phyloP scores from a whole-genome alignment of 2,113 vertebrate genomes.

The Malaclemys terrapin region DNA sequence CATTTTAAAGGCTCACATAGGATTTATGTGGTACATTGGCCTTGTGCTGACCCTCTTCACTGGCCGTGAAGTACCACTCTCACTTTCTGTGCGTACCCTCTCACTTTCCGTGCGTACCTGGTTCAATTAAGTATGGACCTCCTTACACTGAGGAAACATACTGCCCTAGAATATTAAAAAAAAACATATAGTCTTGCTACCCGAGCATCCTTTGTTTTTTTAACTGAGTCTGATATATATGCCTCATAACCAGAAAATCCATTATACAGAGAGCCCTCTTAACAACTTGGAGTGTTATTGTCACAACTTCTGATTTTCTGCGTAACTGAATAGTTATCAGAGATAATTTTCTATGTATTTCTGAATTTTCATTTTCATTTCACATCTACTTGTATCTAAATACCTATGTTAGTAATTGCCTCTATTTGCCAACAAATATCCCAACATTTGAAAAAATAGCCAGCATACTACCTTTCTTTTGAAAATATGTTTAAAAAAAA shows the following conservation, averaged over 20 bases:
- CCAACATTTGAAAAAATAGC: neutral
- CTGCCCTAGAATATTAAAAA: neutral
- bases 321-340: neutral
- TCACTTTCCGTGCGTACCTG: neutral
- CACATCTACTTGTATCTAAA: neutral
- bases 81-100: neutral
- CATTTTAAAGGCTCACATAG: neutral
- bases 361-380: neutral
- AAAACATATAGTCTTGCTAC: neutral
- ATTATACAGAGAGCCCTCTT: neutral
- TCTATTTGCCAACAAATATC: neutral
- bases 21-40: neutral
- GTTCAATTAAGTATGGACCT: neutral
- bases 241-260: neutral
- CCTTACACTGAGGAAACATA: neutral
- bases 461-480: neutral
- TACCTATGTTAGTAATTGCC: neutral
- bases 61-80: neutral
- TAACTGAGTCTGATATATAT: neutral
- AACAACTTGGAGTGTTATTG: neutral
- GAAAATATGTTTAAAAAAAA: neutral
- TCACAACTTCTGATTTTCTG: neutral
- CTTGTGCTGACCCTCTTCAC: neutral
- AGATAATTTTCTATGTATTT: neutral
- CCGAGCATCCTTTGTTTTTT: neutral